These are phyloP conservation scores for Urocitellus parryii DNA, from an alignment of 2,113 vertebrate species.

Conservation along the genomic window DNA sequence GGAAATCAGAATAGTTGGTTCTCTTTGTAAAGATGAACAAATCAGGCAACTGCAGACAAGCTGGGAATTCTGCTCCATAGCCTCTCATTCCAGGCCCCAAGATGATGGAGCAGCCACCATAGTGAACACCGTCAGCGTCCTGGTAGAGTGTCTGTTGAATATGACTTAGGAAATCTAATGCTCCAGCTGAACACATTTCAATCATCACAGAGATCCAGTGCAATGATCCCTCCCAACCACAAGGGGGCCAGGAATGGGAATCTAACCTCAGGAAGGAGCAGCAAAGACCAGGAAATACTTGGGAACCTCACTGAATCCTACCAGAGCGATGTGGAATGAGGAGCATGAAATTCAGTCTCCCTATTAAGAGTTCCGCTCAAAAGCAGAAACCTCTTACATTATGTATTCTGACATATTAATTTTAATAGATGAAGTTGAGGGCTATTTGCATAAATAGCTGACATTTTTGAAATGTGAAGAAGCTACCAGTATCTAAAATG, in stretches of 20 bases:
- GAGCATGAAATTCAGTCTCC: not conserved
- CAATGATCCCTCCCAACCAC: not conserved
- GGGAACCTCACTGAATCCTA: not conserved
- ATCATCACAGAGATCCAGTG: not conserved
- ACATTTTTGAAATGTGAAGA: not conserved
- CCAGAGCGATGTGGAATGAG: not conserved
- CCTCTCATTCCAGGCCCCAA: not conserved
- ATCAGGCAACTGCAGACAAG: not conserved
- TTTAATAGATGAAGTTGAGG: not conserved
- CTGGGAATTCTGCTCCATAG: not conserved
- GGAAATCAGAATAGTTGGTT: not conserved
- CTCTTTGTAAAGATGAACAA: not conserved
- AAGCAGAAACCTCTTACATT: not conserved
- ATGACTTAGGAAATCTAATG: not conserved
- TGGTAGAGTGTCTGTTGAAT: not conserved
- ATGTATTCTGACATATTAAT: not conserved
- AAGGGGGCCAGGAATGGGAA: not conserved
- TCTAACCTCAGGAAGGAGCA: not conserved
- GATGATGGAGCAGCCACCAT: not conserved
- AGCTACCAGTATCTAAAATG: not conserved
- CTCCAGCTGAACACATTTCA: not conserved
- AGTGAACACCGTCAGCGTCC: not conserved
- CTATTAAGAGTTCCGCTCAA: not conserved
- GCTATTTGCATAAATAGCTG: not conserved
- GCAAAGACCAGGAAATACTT: not conserved